Evolutionary conservation across 2,113 vertebrate species (phyloP), one percentile per base, ranked within the genome.

Genomic region (Protomyctophum bolini): DNA sequence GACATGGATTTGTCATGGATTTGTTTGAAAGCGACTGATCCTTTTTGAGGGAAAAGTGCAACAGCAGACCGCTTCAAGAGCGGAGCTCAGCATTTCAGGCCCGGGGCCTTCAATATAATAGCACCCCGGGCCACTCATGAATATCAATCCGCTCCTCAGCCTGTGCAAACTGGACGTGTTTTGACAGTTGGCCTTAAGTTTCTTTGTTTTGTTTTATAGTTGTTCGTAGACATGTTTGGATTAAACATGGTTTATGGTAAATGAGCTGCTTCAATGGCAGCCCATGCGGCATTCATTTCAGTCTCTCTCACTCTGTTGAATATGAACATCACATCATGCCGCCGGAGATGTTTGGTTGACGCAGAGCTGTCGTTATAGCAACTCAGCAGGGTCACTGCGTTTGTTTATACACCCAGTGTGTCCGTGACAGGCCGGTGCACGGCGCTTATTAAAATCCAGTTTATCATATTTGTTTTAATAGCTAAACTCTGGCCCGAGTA

Each of bases 311-410:
- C 72, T 12, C 46, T 4, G 51, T 47, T 86, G 83, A 83, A 86
- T 81, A 78, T 72, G 76, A 88, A 75, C 9, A 68, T 83, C 76
- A 79, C 81, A 82, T 58, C 81, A 82, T 58, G 66, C 55, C 7
- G 45, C 7, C 65, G 49, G 81, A 79, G 79, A 73, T 86, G 75
- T 87, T 91, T 80, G 86, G 83, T 83, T 89, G 82, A 88, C 73
- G 1, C 70, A 51, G 59, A 65, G 77, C 80, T 63, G 88, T 90
- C 54, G 73, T 84, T 75, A 89, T 88, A 70, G 87, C 68, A 88
- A 89, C 83, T 33, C 82, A 68, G 73, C 77, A 52, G 81, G 86
- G 85, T 79, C 75, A 81, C 70, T 64, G 56, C 62, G 70, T 84
- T 78, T 84, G 65, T 88, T 70, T 82, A 73, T 71, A 76, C 58